These are phyloP conservation scores for Araneus ventricosus DNA, from an alignment of 1,140 invertebrate species.

Conservation along the genomic window DNA sequence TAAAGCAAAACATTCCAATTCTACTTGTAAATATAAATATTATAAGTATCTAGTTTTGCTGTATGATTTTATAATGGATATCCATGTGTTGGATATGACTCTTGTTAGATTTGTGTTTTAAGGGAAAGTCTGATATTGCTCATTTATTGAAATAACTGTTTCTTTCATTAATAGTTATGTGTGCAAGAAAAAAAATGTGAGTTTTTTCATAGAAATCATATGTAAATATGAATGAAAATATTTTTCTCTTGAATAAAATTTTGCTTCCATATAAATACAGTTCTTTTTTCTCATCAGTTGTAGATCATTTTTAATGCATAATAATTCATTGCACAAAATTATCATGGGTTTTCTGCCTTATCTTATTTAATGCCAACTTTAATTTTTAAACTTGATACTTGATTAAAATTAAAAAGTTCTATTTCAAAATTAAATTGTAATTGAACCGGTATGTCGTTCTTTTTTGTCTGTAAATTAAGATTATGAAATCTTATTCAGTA, in stretches of 20 bases:
- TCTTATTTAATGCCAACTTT: background rate
- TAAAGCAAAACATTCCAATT: slow-evolving; percentile 30
- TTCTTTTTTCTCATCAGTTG: background rate
- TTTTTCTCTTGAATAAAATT: slow-evolving; percentile 12
- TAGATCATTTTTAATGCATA: too few relatives aligned
- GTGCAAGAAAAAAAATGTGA: background rate
- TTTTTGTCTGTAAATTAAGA: background rate
- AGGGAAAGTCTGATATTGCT: slow-evolving; percentile 14
- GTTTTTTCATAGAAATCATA: slow-evolving; percentile 2
- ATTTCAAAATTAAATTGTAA: background rate
- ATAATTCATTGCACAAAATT: background rate
- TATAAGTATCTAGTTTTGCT: slow-evolving; percentile 32
- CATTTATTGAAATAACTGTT: background rate
- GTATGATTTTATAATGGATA: background rate
- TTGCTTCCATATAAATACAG: background rate
- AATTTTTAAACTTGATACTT: background rate
- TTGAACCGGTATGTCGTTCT: background rate
- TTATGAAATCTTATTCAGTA: too few relatives aligned
- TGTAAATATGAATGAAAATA: slow-evolving; percentile 31
- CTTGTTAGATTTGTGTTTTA: background rate
- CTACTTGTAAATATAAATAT: slow-evolving; percentile 16
- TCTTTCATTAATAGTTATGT: background rate
- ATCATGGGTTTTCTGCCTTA: background rate
- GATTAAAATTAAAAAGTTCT: background rate
- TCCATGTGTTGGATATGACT: background rate